These are phyloP conservation scores for Trissoscelio sp. DNA, from an alignment of 2,888 invertebrate species.

Conservation along the genomic window DNA sequence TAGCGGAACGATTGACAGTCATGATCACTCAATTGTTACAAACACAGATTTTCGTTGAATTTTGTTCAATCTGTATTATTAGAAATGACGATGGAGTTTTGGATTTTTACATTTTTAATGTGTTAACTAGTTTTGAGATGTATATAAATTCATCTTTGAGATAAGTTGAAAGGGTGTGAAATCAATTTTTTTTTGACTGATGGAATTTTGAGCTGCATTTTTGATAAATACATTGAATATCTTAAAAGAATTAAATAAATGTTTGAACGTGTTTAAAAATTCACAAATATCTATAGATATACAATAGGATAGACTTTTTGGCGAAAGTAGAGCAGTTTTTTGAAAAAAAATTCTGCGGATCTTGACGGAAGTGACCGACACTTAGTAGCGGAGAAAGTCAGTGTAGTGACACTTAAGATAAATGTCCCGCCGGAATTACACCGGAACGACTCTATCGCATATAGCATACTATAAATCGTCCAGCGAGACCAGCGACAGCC, in stretches of 20 bases:
- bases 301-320: no score
- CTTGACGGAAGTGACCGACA: conserved; percentile 67
- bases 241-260: neutral
- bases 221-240: neutral
- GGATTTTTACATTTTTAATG: conserved; percentile 5
- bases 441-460: conserved; percentile 45
- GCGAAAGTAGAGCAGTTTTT: no score
- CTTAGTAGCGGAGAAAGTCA: conserved; percentile 76
- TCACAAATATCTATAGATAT: no score
- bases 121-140: conserved; percentile 5
- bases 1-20: conserved; percentile 42
- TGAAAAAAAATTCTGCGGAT: conserved; percentile 58
- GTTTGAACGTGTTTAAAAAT: no score
- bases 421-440: conserved; percentile 75
- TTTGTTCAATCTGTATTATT: conserved; percentile 13
- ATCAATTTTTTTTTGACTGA: conserved; percentile 42
- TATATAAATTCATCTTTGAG: conserved; percentile 13
- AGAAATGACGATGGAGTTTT: conserved; percentile 24
- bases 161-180: conserved; percentile 37
- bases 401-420: conserved; percentile 78
- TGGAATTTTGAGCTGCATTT: neutral
- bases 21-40: conserved; percentile 31
- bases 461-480: conserved; percentile 48
- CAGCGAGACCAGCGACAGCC: neutral
- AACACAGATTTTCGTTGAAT: conserved; percentile 13